These are phyloP conservation scores for Rhyacophila evoluta DNA, from an alignment of 2,888 invertebrate genomes.

Conservation along the genomic window DNA sequence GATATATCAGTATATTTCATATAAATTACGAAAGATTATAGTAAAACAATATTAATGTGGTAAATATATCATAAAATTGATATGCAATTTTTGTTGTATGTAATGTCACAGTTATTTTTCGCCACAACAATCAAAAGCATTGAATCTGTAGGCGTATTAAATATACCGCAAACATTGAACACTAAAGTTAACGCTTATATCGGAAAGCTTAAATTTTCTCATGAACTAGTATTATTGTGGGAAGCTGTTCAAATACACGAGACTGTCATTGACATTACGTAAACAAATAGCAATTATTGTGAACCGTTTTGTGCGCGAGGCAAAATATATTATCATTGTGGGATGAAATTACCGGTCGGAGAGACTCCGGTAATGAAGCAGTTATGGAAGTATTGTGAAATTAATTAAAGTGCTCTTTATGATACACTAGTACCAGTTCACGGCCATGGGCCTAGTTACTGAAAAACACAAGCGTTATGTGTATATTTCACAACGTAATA, in stretches of 20 bases:
- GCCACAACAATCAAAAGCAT: too few relatives aligned
- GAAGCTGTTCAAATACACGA: background rate
- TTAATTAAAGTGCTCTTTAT: conserved; percentile 20
- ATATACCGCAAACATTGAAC: too few relatives aligned
- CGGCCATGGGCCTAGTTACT: background rate
- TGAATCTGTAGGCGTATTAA: too few relatives aligned
- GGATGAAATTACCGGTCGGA: background rate
- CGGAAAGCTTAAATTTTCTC: background rate
- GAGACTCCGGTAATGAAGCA: conserved; percentile 13
- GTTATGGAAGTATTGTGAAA: background rate
- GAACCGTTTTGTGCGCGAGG: background rate
- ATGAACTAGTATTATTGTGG: conserved; percentile 4
- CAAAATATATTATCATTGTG: background rate
- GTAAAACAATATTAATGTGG: too few relatives aligned
- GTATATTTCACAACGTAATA: too few relatives aligned
- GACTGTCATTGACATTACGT: background rate
- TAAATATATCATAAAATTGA: too few relatives aligned
- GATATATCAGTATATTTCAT: too few relatives aligned
- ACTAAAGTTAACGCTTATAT: background rate
- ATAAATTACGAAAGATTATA: too few relatives aligned
- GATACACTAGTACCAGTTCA: background rate
- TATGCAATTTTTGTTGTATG: too few relatives aligned
- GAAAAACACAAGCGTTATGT: too few relatives aligned
- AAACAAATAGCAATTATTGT: conserved; percentile 3
- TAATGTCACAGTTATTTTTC: too few relatives aligned